Percentiles rank a stretch among this genome's conserved stretches.
Conservation (phyloP, 2,888 invertebrate species). For the Metopia argyrocephala region DNA sequence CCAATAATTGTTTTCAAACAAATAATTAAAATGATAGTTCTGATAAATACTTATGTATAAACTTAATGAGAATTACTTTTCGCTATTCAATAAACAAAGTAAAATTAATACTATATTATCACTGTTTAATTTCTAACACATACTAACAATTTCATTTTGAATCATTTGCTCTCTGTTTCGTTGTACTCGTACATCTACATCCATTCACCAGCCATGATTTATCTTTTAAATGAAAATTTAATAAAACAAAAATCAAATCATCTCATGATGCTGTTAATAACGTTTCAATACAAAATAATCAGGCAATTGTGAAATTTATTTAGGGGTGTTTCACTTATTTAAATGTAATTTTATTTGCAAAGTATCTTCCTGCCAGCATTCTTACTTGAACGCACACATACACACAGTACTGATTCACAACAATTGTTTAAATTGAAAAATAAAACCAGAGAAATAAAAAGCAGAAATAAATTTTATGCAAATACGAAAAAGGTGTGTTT, state of each 20-base stretch:
- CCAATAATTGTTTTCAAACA: no score
- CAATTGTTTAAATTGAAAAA: conserved; percentile 26
- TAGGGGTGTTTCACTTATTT: not conserved
- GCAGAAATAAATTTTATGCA: conserved; percentile 46
- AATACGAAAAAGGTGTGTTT: conserved; percentile 41
- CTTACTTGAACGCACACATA: not conserved
- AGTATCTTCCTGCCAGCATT: not conserved
- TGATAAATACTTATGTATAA: no score
- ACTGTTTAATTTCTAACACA: no score
- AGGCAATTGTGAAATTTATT: conserved; percentile 8
- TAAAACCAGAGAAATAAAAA: conserved; percentile 8
- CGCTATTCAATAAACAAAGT: no score
- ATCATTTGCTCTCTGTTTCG: no score
- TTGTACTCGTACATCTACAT: no score
- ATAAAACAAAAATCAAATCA: not conserved
- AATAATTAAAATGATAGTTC: no score
- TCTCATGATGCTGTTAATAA: not conserved
- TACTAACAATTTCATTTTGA: no score
- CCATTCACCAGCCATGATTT: no score
- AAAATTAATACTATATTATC: no score
- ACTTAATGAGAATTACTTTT: no score
- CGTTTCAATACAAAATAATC: not conserved
- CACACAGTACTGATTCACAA: not conserved
- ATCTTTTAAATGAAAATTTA: not conserved
- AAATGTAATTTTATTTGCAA: conserved; percentile 6